Percentiles rank a stretch among this genome's conserved stretches.
Conservation (phyloP, 1,140 invertebrate genomes). For the silkworm (Bombyx mori) region ASM3026992v2 NC_085123.1:4248001-4248500, state of each 20-base stretch:
- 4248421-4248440: constrained; percentile 60
- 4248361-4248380: constrained; percentile 72
- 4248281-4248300: constrained; percentile 73
- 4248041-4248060: constrained; percentile 75
- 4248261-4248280: constrained; percentile 73
- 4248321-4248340: constrained; percentile 72
- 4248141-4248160: constrained; percentile 73
- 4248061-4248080: constrained; percentile 73
- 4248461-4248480: constrained; percentile 55
- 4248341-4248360: constrained; percentile 71
- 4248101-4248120: constrained; percentile 72
- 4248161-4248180: constrained; percentile 71
- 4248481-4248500: constrained; percentile 57
- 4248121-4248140: constrained; percentile 72
- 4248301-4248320: constrained; percentile 61
- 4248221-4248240: constrained; percentile 70
- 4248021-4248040: constrained; percentile 72
- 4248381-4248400: constrained; percentile 70
- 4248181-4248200: constrained; percentile 70
- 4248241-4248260: constrained; percentile 71
- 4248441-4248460: constrained; percentile 53
- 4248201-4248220: constrained; percentile 53
- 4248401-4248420: constrained; percentile 64
- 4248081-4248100: constrained; percentile 72
- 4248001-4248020: constrained; percentile 44